Evolutionary conservation across 2,797 vertebrate genomes (phyloP).

Genomic region (Takifugu rubripes): DNA sequence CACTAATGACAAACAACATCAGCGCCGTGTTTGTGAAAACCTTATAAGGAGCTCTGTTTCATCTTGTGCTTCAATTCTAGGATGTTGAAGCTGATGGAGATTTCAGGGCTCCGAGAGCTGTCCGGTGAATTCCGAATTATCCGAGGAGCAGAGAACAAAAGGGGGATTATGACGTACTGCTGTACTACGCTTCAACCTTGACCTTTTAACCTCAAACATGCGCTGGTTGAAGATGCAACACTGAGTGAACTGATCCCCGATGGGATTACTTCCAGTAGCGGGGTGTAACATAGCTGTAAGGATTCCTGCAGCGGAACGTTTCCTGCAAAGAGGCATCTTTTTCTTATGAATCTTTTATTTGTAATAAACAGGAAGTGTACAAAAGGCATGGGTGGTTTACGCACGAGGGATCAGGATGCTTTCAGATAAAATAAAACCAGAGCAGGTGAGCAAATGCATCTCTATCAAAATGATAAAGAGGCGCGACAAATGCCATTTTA

Average conservation of each 20-base stretch:
- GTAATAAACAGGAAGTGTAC: too few relatives aligned
- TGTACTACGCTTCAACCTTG: slow-evolving; percentile 4
- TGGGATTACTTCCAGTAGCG: too few relatives aligned
- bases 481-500: too few relatives aligned
- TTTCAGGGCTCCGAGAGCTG: background rate
- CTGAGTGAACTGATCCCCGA: too few relatives aligned
- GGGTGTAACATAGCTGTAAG: too few relatives aligned
- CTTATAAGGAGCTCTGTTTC: background rate
- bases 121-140: slow-evolving; percentile 7
- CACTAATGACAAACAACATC: slow-evolving; percentile 1
- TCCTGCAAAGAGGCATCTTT: background rate
- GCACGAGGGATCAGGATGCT: too few relatives aligned
- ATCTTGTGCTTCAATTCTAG: slow-evolving; percentile 21
- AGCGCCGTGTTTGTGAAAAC: too few relatives aligned
- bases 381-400: too few relatives aligned
- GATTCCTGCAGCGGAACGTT: too few relatives aligned
- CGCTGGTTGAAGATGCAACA: background rate
- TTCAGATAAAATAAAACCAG: too few relatives aligned
- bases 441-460: too few relatives aligned
- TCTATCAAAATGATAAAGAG: too few relatives aligned
- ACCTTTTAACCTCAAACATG: background rate
- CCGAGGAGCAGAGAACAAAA: background rate
- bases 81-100: slow-evolving; percentile 2
- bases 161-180: slow-evolving; percentile 10
- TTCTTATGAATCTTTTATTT: background rate